phyloP scores from a whole-genome alignment of 2,797 vertebrate genomes.

The Liasis olivaceus region DNA sequence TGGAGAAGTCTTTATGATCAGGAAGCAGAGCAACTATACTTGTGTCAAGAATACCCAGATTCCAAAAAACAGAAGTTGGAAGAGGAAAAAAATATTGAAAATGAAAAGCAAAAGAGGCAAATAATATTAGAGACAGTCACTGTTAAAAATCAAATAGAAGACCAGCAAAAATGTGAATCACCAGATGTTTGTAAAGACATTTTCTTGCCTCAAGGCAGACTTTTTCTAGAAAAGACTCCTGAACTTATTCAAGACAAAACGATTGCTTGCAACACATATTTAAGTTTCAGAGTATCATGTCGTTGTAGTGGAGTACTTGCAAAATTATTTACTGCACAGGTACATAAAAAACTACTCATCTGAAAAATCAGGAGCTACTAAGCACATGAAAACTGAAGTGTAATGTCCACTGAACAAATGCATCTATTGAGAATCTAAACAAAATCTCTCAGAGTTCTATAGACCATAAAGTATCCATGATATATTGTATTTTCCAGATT shows the following conservation, averaged over 20 bases:
- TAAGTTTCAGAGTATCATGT: conserved; percentile 88
- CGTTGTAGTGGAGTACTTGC: conserved; percentile 84
- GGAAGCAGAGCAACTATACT: conserved; percentile 11
- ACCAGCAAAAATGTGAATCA: conserved; percentile 1
- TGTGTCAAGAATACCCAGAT: not conserved
- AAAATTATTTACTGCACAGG: conserved; percentile 79
- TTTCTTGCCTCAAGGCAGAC: not conserved
- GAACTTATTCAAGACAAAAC: not conserved
- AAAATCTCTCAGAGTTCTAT: not conserved
- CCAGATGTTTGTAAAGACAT: not conserved
- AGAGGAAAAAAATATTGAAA: conserved; percentile 20
- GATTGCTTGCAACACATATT: accelerated
- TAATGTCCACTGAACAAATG: not conserved
- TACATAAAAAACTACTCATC: conserved; percentile 40
- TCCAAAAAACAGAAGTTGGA: conserved; percentile 64
- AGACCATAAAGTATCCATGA: not conserved
- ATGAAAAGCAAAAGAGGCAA: conserved; percentile 65
- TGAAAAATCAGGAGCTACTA: not conserved
- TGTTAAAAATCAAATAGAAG: conserved; percentile 7
- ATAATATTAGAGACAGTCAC: not conserved
- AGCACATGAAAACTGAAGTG: not conserved
- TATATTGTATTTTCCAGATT: not conserved
- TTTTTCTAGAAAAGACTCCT: conserved; percentile 17
- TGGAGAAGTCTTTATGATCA: conserved; percentile 74
- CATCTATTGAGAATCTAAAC: not conserved